phyloP scores from a whole-genome alignment of 2,888 invertebrate genomes.

The Argyresthia albistria region DNA sequence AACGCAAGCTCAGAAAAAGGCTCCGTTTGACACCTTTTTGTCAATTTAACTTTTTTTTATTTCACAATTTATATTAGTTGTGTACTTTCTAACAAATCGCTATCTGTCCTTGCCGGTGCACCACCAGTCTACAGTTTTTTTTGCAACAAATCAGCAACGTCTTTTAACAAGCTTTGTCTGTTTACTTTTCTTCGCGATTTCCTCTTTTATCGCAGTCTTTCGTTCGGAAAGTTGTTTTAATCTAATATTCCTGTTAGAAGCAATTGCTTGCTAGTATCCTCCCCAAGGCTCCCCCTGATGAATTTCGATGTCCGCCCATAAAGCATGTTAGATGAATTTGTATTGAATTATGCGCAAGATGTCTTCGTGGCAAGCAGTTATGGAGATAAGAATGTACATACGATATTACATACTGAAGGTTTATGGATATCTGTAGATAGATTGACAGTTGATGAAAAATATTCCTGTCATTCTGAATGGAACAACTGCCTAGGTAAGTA shows the following conservation, averaged over 20 bases:
- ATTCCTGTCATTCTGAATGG: no score
- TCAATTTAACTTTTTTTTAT: not conserved
- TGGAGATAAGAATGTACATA: no score
- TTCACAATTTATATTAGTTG: slow-evolving; percentile 11
- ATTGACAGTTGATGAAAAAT: no score
- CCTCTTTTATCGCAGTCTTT: not conserved
- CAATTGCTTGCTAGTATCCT: not conserved
- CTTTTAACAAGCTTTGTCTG: slow-evolving; percentile 25
- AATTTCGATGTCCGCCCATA: no score
- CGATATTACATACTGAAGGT: no score
- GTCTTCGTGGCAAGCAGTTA: slow-evolving; percentile 8
- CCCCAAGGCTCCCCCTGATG: not conserved
- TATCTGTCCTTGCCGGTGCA: slow-evolving; percentile 2
- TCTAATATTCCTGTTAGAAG: no score
- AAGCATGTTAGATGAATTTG: slow-evolving; percentile 30
- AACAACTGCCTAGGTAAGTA: no score
- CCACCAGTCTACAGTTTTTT: slow-evolving; percentile 14
- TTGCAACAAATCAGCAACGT: slow-evolving; percentile 31
- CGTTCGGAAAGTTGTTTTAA: not conserved
- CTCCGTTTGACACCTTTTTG: no score
- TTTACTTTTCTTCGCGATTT: not conserved
- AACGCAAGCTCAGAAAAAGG: no score
- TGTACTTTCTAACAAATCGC: slow-evolving; percentile 23
- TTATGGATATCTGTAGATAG: no score
- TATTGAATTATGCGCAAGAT: slow-evolving; percentile 30